Base-by-base conservation (phyloP, 2,888 invertebrate species). In the Pachymerium ferrugineum region DNA sequence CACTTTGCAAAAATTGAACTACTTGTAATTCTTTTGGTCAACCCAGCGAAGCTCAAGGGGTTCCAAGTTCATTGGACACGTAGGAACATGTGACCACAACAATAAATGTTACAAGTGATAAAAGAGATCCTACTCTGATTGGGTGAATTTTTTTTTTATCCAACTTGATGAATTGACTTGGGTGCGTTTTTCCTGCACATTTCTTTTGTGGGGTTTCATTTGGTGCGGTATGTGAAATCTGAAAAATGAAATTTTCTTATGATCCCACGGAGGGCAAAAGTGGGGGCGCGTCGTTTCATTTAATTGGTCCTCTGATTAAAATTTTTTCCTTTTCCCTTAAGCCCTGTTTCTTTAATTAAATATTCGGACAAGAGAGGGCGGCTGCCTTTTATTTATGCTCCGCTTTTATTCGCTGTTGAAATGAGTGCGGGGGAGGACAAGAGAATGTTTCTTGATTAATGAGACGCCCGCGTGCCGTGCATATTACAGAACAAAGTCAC, bases 281-380 rank as follows among this genome's bases (percentile, higher is more conserved):
- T 33, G 70, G 70, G 38, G 70, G 70, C 62, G 62, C 62, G 62
- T 62, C 62, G 62, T 62, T 69, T 19, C 71, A 25, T 38, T 71
- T 71, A 71, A 71, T 71, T 71, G 71, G 38, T 71, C 71, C 71
- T 71, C 42, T 71, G 71, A 71, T 71, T 71, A 71, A 71, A 71
- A 71, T 71, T 71, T 71, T 35, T 69, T 71, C 42, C 71, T 71
- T 38, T 71, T 35, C 71, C 71, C 71, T 35, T 31, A 71, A 35
- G 33, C 19, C 71, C 42, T 35, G 35, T 71, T 71, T 71, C 71
- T 71, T 71, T 71, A 71, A 71, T 71, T 71, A 71, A 71, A 38
- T 71, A 71, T 71, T 71, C 71, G 33, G 70, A 69, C 62, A 62
- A 69, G 69, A 69, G 69, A 33, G 33, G 69, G 30, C 69, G 69